phyloP scores from a whole-genome alignment of 2,797 vertebrate species.

The Fistularia commersonii region DNA sequence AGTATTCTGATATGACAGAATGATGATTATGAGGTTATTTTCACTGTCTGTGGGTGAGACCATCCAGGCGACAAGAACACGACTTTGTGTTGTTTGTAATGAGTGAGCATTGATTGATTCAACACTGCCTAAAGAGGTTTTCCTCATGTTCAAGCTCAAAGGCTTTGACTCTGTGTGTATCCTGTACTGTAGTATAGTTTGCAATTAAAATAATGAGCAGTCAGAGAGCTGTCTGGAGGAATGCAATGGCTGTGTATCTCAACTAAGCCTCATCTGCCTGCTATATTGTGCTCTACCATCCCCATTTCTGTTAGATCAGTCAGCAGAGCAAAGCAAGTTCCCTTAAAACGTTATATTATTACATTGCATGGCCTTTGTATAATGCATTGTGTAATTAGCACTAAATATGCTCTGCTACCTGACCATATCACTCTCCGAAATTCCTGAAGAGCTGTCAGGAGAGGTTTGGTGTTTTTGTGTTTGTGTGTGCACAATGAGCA shows the following conservation, averaged over 20 bases:
- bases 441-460: slow-evolving; percentile 34
- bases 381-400: slow-evolving; percentile 76
- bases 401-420: slow-evolving; percentile 71
- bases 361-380: slow-evolving; percentile 71
- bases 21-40: slow-evolving; percentile 81
- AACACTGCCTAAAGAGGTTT: slow-evolving; percentile 67
- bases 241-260: slow-evolving; percentile 56
- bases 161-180: slow-evolving; percentile 37
- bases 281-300: slow-evolving; percentile 60
- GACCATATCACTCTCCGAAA: slow-evolving; percentile 71
- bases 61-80: slow-evolving; percentile 81
- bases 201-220: slow-evolving; percentile 73
- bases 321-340: slow-evolving; percentile 66
- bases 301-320: slow-evolving; percentile 68
- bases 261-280: slow-evolving; percentile 66
- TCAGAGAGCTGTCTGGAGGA: slow-evolving; percentile 52
- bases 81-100: slow-evolving; percentile 83
- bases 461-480: slow-evolving; percentile 28
- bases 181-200: slow-evolving; percentile 42
- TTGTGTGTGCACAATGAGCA: slow-evolving; percentile 34
- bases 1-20: slow-evolving; percentile 73
- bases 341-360: slow-evolving; percentile 76
- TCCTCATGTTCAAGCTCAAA: slow-evolving; percentile 49
- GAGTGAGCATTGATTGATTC: slow-evolving; percentile 83
- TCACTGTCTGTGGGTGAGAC: slow-evolving; percentile 75